Percentiles rank a stretch among this genome's conserved stretches.
phyloP scores from a whole-genome alignment of 2,113 vertebrate genomes.

The Oryzias woworae region DNA sequence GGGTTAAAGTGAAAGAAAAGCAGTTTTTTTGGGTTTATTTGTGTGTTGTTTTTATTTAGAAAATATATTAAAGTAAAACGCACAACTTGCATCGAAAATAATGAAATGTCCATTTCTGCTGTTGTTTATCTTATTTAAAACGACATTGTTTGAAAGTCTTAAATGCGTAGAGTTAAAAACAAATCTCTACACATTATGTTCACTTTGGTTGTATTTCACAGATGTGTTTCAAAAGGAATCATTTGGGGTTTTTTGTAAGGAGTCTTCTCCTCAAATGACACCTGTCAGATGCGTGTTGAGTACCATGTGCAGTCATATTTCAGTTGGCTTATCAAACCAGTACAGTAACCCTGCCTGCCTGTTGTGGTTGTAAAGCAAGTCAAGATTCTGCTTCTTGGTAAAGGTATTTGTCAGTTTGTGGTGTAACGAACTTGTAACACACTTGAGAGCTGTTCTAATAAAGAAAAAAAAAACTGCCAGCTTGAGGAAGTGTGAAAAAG shows the following conservation, averaged over 20 bases:
- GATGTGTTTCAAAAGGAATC: conserved; percentile 1
- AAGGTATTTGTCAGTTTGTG: conserved; percentile 72
- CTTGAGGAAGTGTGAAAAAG: neutral
- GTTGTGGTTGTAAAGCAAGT: conserved; percentile 67
- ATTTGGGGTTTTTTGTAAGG: conserved; percentile 31
- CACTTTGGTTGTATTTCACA: neutral
- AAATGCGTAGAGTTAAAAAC: too few species aligned
- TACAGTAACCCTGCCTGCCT: conserved; percentile 59
- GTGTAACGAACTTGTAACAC: conserved; percentile 65
- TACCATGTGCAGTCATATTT: conserved; percentile 41
- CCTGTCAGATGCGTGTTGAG: conserved; percentile 52
- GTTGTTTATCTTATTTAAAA: too few species aligned
- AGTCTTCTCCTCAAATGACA: conserved; percentile 37
- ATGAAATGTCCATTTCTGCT: too few species aligned
- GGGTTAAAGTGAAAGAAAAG: too few species aligned
- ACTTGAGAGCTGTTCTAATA: conserved; percentile 43
- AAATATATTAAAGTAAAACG: too few species aligned
- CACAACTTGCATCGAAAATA: too few species aligned
- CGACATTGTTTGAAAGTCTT: too few species aligned
- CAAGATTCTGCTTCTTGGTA: conserved; percentile 59
- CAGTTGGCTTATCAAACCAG: conserved; percentile 75
- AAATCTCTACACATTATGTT: neutral
- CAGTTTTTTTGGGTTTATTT: too few species aligned
- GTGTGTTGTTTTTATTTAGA: too few species aligned
- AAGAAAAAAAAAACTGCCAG: neutral